Base-by-base conservation (phyloP, 2,888 invertebrate genomes). In the Leptinotarsa rubiginosa region DNA sequence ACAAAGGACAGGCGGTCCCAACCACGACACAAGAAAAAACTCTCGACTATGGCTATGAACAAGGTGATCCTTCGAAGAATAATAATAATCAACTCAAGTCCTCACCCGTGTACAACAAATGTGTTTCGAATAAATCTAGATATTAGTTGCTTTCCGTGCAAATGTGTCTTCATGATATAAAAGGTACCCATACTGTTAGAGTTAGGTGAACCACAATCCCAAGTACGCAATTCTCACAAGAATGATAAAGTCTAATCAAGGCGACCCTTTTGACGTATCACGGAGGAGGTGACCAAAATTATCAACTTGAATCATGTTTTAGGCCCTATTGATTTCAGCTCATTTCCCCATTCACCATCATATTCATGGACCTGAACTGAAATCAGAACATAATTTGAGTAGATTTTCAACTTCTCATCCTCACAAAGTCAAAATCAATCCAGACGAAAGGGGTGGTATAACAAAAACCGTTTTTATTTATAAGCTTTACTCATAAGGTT, bases 161-260 rank as follows among this genome's bases (percentile, higher is more conserved):
- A 72, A 75, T 68, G 72, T 75, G 74, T 77, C 69, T 47, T 69
- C 47, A 18, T 16, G 18, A 56, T 25, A 68, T 76, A 73, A 78
- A 78, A 84, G 85, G 83, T 77, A 85, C 85, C 86, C 85, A 85
- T 86, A 85, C 85, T 86, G 84, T 85, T 84, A 85, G 84, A 84
- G 84, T 80, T 82, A 82, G 81, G 82, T 62, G 47, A 76, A 65
- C 66, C 70, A 75, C 50, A 72, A 77, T 77, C 70, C 66, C 59
- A 69, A 50, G 52, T 81, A 81, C 79, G 82, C 82, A 82, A 82
- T 84, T 85, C 84, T 85, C 83, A 84, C 81, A 76, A 70, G 72
- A 76, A 78, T 74, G 77, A 76, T 74, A 65, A 72, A 69, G 50
- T 69, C 47, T 22, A 65, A 16, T 64, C 52, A 25, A 65, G 65